These are phyloP conservation scores for Taphrorychus bicolor DNA, from an alignment of 2,888 invertebrate genomes.

Conservation along the genomic window DNA sequence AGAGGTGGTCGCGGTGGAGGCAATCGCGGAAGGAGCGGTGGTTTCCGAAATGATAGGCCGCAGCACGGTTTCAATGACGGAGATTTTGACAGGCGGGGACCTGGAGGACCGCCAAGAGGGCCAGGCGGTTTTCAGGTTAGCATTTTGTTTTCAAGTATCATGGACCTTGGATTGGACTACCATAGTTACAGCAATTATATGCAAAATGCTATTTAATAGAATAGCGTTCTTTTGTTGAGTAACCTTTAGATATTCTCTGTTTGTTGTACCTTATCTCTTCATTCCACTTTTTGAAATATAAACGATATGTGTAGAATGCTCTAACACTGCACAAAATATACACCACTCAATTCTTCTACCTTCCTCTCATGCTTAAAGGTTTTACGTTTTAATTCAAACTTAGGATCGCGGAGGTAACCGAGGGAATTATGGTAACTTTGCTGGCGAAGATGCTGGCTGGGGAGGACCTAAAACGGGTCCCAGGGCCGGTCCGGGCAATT, in stretches of 20 bases:
- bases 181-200: too few species aligned
- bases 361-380: too few species aligned
- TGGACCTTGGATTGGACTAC: too few species aligned
- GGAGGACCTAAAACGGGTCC: conserved; percentile 48
- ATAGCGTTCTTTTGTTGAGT: too few species aligned
- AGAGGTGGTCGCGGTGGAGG: conserved; percentile 59
- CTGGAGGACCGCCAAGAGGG: conserved; percentile 48
- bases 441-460: conserved; percentile 50
- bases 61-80: conserved; percentile 58
- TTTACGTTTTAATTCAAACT: not conserved
- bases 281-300: too few species aligned
- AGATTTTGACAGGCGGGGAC: conserved; percentile 59
- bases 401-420: conserved; percentile 58
- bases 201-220: too few species aligned
- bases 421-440: conserved; percentile 63
- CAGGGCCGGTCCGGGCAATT: conserved; percentile 39
- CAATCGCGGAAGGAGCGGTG: conserved; percentile 63
- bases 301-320: too few species aligned
- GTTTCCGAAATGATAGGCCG: conserved; percentile 61
- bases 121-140: conserved; percentile 34
- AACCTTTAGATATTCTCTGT: too few species aligned
- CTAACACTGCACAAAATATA: too few species aligned
- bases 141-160: too few species aligned
- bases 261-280: too few species aligned
- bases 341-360: too few species aligned